These are phyloP conservation scores for Hyalella azteca DNA, from an alignment of 2,888 invertebrate genomes.

Conservation along the genomic window DNA sequence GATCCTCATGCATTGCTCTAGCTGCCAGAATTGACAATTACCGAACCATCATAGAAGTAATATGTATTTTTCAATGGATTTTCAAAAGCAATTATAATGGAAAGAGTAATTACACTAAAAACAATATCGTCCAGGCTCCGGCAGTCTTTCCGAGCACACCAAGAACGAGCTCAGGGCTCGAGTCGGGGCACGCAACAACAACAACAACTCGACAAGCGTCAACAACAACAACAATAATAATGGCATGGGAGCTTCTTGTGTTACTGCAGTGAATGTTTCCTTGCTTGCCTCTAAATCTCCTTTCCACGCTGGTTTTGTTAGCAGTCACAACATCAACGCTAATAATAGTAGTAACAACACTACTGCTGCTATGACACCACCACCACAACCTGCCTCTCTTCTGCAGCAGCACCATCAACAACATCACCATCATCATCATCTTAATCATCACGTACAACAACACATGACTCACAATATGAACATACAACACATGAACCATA, in stretches of 20 bases:
- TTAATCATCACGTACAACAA: slow-evolving; percentile 38
- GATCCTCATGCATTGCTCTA: too few species aligned
- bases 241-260: slow-evolving; percentile 43
- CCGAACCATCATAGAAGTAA: too few species aligned
- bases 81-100: too few species aligned
- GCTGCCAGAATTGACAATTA: too few species aligned
- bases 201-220: not conserved
- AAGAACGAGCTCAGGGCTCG: slow-evolving; percentile 54
- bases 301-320: slow-evolving; percentile 4
- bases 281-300: slow-evolving; percentile 22
- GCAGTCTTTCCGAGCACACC: slow-evolving; percentile 56
- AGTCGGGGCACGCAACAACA: slow-evolving; percentile 45
- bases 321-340: not conserved
- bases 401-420: slow-evolving; percentile 24
- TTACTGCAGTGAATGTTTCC: slow-evolving; percentile 8
- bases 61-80: too few species aligned
- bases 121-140: slow-evolving; percentile 23
- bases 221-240: slow-evolving; percentile 41
- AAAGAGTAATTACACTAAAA: too few species aligned
- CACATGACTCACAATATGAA: slow-evolving; percentile 10
- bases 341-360: slow-evolving; percentile 3
- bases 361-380: slow-evolving; percentile 18
- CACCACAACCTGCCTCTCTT: not conserved
- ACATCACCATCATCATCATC: slow-evolving; percentile 42
- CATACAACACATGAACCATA: slow-evolving; percentile 6